These are phyloP conservation scores for Drosophila biarmipes DNA, from an alignment of 1,140 invertebrate genomes.

Conservation along the genomic window DNA sequence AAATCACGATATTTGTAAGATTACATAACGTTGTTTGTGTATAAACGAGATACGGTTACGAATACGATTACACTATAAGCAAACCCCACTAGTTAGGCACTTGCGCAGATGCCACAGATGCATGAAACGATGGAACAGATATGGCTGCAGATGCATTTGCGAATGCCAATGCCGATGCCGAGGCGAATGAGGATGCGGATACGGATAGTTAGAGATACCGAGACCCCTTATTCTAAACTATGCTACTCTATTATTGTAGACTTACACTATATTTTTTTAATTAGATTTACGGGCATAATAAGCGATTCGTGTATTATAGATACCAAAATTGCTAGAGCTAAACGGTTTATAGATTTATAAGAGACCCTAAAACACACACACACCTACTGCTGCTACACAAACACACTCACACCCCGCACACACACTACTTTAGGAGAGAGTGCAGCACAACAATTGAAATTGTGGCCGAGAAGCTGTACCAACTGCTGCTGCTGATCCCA, in stretches of 20 bases:
- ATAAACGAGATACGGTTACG: constrained; percentile 33
- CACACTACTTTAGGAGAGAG: constrained; percentile 18
- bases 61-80: constrained; percentile 35
- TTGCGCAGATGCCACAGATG: constrained; percentile 1
- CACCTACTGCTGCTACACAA: constrained; percentile 6
- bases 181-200: constrained; percentile 15
- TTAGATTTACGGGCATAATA: constrained; percentile 55
- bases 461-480: neutral
- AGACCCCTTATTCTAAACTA: constrained; percentile 27
- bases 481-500: constrained; percentile 7
- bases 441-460: constrained; percentile 32
- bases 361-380: constrained; percentile 7
- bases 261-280: constrained; percentile 55
- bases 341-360: constrained; percentile 47
- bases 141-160: neutral
- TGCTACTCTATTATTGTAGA: constrained; percentile 22
- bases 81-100: constrained; percentile 26
- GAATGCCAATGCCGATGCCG: neutral
- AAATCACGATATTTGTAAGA: constrained; percentile 43
- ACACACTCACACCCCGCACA: constrained; percentile 13
- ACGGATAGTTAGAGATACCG: constrained; percentile 31
- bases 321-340: constrained; percentile 57
- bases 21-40: constrained; percentile 53
- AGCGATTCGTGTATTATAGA: constrained; percentile 64
- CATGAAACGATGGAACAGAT: constrained; percentile 4